Evolutionary conservation across 2,113 vertebrate species (phyloP).

Genomic region (Ahaetulla prasina): DNA sequence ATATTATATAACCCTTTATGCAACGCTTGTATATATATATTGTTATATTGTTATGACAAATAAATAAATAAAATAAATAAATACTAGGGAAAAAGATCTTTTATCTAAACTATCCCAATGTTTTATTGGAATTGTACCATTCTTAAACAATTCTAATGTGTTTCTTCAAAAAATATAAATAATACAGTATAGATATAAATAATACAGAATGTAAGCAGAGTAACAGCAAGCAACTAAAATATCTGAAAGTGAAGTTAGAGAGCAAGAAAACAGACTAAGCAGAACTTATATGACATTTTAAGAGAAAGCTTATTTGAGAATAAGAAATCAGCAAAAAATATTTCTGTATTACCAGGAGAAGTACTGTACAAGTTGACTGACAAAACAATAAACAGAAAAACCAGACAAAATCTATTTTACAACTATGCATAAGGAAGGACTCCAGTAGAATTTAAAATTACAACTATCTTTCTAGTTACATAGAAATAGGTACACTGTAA

Average conservation of each 20-base stretch:
- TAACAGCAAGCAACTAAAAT: neutral
- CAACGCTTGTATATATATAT: too few species aligned
- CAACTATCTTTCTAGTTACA: neutral
- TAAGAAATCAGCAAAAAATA: neutral
- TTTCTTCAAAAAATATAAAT: neutral
- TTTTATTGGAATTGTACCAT: neutral
- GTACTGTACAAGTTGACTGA: neutral
- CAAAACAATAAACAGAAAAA: neutral
- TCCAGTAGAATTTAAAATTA: neutral
- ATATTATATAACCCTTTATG: too few species aligned
- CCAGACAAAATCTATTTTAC: too few species aligned
- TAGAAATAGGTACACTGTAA: neutral
- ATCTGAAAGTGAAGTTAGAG: neutral
- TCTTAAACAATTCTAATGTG: neutral
- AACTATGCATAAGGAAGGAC: neutral
- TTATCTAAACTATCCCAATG: constrained; percentile 7
- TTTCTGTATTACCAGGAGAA: neutral
- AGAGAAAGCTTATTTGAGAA: neutral
- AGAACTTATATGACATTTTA: neutral
- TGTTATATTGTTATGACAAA: too few species aligned
- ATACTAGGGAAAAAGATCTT: neutral
- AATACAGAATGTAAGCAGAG: neutral
- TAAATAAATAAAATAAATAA: too few species aligned
- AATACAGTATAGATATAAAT: neutral
- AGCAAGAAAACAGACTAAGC: neutral